Percentiles rank a stretch among this genome's conserved stretches.
These are phyloP conservation scores for Leptopilina syphax DNA, from an alignment of 2,888 invertebrate species.

Conservation along the genomic window DNA sequence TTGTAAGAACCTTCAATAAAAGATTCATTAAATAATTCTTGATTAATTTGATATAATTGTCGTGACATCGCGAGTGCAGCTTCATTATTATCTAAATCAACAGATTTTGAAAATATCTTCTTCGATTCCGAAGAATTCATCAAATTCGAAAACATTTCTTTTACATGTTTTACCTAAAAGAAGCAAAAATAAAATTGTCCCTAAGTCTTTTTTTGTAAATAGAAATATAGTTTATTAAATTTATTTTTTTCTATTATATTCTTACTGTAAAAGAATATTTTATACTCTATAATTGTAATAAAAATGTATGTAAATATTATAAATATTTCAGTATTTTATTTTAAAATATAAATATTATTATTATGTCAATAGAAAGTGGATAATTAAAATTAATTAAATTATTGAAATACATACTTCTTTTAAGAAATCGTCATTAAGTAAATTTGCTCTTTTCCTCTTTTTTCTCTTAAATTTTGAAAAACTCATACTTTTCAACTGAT, in stretches of 20 bases:
- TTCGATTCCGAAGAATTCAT: slow-evolving; percentile 59
- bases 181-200: background rate
- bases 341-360: background rate
- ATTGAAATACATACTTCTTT: slow-evolving; percentile 59
- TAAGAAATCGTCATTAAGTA: slow-evolving; percentile 59
- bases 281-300: background rate
- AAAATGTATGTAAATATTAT: too few species aligned
- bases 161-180: slow-evolving; percentile 68
- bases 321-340: too few species aligned
- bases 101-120: slow-evolving; percentile 60
- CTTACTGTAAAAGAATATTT: background rate
- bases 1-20: slow-evolving; percentile 81
- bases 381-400: slow-evolving; percentile 29
- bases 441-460: slow-evolving; percentile 60
- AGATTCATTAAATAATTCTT: slow-evolving; percentile 63
- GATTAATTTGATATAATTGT: slow-evolving; percentile 73
- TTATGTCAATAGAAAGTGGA: background rate
- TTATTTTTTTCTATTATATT: background rate
- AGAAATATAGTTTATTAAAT: slow-evolving; percentile 12
- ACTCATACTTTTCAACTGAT: slow-evolving; percentile 61
- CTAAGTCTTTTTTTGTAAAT: slow-evolving; percentile 31
- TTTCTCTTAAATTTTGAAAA: slow-evolving; percentile 69
- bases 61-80: slow-evolving; percentile 72
- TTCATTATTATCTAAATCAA: slow-evolving; percentile 69
- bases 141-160: slow-evolving; percentile 62